These are phyloP conservation scores for Dolichoris vasculosae DNA, from an alignment of 1,140 invertebrate species.

Conservation along the genomic window DNA sequence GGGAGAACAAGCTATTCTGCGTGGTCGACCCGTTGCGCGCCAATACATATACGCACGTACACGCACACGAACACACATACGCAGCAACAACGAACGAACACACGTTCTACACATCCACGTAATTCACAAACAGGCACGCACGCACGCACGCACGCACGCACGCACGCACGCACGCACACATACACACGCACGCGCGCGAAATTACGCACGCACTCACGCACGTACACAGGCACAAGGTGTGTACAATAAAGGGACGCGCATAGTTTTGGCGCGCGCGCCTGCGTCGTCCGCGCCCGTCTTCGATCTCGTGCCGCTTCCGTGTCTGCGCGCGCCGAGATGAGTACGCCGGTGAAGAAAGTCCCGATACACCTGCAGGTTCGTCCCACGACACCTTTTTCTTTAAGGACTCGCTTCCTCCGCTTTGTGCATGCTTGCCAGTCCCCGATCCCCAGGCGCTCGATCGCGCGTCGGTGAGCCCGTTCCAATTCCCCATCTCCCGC, in stretches of 20 bases:
- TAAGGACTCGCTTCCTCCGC: too few species aligned
- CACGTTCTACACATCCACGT: background rate
- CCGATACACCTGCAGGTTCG: conserved; percentile 94
- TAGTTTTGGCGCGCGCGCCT: conserved; percentile 32
- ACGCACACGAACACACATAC: background rate
- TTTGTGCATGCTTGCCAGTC: background rate
- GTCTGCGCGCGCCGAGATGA: conserved; percentile 65
- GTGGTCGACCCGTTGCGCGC: too few species aligned
- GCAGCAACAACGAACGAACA: background rate
- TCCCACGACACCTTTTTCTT: conserved; percentile 33
- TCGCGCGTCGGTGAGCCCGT: background rate
- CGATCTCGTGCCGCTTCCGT: conserved; percentile 8
- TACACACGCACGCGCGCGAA: background rate
- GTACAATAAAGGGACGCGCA: background rate
- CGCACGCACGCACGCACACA: background rate
- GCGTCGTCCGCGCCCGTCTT: conserved; percentile 7
- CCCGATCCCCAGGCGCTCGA: background rate
- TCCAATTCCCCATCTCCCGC: background rate
- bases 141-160: background rate
- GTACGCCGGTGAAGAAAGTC: conserved; percentile 90
- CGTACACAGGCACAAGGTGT: too few species aligned
- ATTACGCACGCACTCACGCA: background rate
- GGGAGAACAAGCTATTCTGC: background rate
- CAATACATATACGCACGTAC: too few species aligned
- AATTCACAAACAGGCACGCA: too few species aligned